Base-by-base conservation (phyloP, 2,797 vertebrate species). In the Salarias fasciatus region DNA sequence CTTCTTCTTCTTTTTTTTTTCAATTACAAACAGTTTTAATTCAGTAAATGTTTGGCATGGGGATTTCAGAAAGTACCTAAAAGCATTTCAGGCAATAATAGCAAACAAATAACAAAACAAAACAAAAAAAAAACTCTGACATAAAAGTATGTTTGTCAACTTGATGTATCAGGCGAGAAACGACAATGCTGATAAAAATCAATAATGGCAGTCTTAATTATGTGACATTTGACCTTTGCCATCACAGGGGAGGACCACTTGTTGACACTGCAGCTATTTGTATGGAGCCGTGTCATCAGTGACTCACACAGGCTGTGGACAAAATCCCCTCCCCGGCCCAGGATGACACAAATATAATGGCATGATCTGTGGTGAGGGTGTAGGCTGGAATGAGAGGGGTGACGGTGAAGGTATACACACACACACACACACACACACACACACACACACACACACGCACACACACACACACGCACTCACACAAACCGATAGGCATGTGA, bases 21-120 rank as follows among this genome's bases (percentile, higher is more conserved):
- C 65, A 86, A 80, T 87, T 82, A 91, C 82, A 90, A 88, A 91
- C 72, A 89, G 46, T 72, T 62, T 82, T n/a, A 46, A 60, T 67
- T 78, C 53, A 62, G 38, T 83, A 85, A 56, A 82, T 84, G 70
- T 75, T 69, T 66, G 70, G 79, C 52, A 69, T 24, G 49, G 57
- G 73, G 68, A 38, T 15, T 48, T 63, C 58, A 78, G 53, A 75
- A 69, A 63, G 58, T 51, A 73, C 38, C 54, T 67, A 24, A 3
- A 55, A 35, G 48, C 15, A 61, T 63, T 69, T 70, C 54, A 70
- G 57, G 73, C 59, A 75, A 71, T 62, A 71, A 69, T 44, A 80
- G 54, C 69, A 74, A 80, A 44, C 74, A 38, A 59, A 71, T 40
- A 5, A 70, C 14, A 80, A 44, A n/a, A n/a, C n/a, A n/a, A n/a